Base-by-base conservation (phyloP, 2,797 vertebrate species). In the Pseudochirops corinnae region DNA sequence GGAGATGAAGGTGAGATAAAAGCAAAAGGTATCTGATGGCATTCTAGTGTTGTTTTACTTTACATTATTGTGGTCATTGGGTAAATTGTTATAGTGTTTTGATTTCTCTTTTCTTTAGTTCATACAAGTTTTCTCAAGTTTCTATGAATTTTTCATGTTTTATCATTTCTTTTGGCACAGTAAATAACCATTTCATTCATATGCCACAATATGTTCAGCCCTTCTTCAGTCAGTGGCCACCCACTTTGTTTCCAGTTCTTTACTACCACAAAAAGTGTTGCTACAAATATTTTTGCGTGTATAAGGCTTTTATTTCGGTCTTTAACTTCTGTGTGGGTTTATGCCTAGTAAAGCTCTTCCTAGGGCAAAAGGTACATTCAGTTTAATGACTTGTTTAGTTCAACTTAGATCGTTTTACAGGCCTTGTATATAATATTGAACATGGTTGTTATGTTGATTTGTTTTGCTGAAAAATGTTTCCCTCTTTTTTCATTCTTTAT, bases 121-220 rank as follows among this genome's bases (percentile, higher is more conserved):
- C 16, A 39, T 74, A 31, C 29, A 39, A 39, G 5, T 94, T 96
- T 60, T 97, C 97, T 0, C 98, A 99, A 99, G 99, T 99, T 39
- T 39, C 62, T 74, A 39, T 74, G 67, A 74, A 74, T 74, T 74
- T 74, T 74, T 74, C n/a, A 74, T 74, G 39, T 74, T 74, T 74
- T 39, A n/a, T 39, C 67, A 39, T 74, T 74, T 74, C 7, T 39
- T 74, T 74, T 74, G 67, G n/a, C 67, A 74, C 67, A 74, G n/a
- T 39, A 74, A 74, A 39, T 39, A 16, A 39, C 67, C n/a, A 74
- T 39, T 74, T 74, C n/a, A 39, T 39, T 39, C n/a, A 39, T 74
- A 6, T 74, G n/a, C 67, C 16, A 39, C n/a, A 39, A 21, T 74
- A 74, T 39, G 33, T 74, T 39, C n/a, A 74, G 18, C 16, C 67